phyloP scores from a whole-genome alignment of 2,113 vertebrate genomes.

The Emydura subglobosa region DNA sequence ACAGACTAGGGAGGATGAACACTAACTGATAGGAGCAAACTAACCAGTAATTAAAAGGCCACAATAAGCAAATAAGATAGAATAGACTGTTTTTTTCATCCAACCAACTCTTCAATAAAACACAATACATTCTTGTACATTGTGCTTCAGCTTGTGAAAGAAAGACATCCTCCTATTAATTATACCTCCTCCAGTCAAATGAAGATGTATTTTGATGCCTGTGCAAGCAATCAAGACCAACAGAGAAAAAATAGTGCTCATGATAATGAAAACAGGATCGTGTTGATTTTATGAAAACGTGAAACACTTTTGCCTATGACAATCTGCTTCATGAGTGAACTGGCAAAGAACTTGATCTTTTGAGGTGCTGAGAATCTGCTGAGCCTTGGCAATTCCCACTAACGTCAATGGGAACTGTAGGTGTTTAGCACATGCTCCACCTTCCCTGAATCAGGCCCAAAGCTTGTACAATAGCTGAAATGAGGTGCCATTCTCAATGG shows the following conservation, averaged over 20 bases:
- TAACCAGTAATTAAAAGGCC: too few species aligned
- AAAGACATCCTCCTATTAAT: constrained; percentile 30
- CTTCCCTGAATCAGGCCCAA: not conserved
- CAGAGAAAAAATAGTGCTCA: not conserved
- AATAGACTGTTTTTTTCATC: too few species aligned
- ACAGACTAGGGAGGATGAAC: too few species aligned
- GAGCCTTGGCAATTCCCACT: not conserved
- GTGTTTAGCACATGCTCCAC: not conserved
- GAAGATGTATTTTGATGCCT: constrained; percentile 26
- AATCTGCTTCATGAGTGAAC: not conserved
- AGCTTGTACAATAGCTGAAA: not conserved
- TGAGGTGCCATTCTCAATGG: not conserved
- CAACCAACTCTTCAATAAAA: constrained; percentile 29
- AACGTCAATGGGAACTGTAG: not conserved
- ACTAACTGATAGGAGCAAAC: too few species aligned
- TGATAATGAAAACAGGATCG: not conserved
- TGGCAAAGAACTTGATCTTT: not conserved
- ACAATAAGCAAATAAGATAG: too few species aligned
- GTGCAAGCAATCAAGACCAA: not conserved
- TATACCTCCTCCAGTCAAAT: constrained; percentile 24
- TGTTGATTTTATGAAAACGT: not conserved
- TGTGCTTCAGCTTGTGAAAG: not conserved
- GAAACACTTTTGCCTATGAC: not conserved
- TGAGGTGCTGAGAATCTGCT: not conserved
- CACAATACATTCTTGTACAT: constrained; percentile 8